phyloP scores from a whole-genome alignment of 2,797 vertebrate genomes.

The Glossophaga mutica region DNA sequence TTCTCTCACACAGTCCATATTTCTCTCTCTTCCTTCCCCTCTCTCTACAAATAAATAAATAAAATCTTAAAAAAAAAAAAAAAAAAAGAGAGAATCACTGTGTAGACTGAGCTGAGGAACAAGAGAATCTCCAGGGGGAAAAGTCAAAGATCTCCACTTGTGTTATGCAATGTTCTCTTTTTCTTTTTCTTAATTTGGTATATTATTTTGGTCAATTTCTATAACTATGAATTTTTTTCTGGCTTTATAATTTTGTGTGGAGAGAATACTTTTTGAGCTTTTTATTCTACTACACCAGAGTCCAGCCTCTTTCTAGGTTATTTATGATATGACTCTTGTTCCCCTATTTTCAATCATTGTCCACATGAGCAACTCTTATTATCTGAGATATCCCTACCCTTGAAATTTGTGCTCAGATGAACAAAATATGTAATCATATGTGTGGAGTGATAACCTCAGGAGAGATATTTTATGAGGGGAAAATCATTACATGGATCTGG shows the following conservation, averaged over 20 bases:
- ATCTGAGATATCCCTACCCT: not conserved
- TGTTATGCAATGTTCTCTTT: not conserved
- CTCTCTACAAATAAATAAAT: too few species aligned
- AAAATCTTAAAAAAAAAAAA: too few species aligned
- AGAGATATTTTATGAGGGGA: not conserved
- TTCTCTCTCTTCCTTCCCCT: too few species aligned
- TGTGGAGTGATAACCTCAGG: not conserved
- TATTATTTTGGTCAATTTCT: not conserved
- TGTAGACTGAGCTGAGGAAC: not conserved
- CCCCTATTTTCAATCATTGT: not conserved
- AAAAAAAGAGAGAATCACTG: not conserved
- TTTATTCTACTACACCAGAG: not conserved
- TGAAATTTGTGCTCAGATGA: not conserved
- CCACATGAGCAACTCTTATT: not conserved
- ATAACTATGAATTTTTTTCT: not conserved
- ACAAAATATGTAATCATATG: not conserved
- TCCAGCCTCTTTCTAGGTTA: not conserved
- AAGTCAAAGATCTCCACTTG: not conserved
- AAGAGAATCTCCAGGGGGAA: not conserved
- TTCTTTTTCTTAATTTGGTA: not conserved
- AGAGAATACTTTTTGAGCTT: not conserved
- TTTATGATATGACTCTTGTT: not conserved
- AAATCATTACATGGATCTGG: not conserved
- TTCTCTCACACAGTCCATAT: not conserved
- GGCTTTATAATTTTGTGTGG: not conserved